Percentiles rank a stretch among this genome's conserved stretches.
Conservation (phyloP, 2,888 invertebrate species). For the Noctua janthina region DNA sequence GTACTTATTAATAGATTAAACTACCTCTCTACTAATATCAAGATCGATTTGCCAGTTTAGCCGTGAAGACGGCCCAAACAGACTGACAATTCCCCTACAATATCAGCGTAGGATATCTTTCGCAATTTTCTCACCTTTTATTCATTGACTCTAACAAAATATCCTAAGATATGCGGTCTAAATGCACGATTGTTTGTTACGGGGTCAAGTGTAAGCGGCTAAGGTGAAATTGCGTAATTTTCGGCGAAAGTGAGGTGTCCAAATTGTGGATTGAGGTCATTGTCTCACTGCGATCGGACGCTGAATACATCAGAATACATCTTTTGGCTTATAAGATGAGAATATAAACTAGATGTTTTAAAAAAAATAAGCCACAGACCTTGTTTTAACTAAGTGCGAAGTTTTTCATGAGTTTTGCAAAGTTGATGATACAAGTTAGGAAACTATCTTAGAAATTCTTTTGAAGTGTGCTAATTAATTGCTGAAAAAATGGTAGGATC, state of each 20-base stretch:
- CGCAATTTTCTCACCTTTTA: slow-evolving; percentile 34
- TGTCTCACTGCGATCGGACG: slow-evolving; percentile 82
- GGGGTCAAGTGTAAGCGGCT: slow-evolving; percentile 89
- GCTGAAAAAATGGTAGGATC: neutral
- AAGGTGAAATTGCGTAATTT: slow-evolving; percentile 87
- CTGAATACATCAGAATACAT: slow-evolving; percentile 65
- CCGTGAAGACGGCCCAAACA: neutral
- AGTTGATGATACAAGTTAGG: neutral
- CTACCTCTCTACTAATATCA: neutral
- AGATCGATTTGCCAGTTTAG: slow-evolving; percentile 9
- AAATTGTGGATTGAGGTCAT: slow-evolving; percentile 88
- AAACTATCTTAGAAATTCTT: slow-evolving; percentile 34
- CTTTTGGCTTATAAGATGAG: slow-evolving; percentile 53
- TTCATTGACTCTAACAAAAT: slow-evolving; percentile 46
- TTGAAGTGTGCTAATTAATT: neutral
- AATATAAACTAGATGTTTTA: slow-evolving; percentile 40
- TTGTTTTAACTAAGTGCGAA: slow-evolving; percentile 13
- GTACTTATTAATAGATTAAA: neutral
- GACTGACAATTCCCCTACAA: slow-evolving; percentile 20
- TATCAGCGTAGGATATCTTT: slow-evolving; percentile 36
- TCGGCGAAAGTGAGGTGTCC: slow-evolving; percentile 86
- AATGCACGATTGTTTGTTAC: slow-evolving; percentile 63
- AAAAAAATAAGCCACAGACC: slow-evolving; percentile 11
- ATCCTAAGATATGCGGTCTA: slow-evolving; percentile 45
- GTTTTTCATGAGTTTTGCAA: slow-evolving; percentile 1